Evolutionary conservation across 30 jellyfish, hydroid and myxozoan species (phyloP).

Genomic region (Pseudorhiza aurosa): DNA sequence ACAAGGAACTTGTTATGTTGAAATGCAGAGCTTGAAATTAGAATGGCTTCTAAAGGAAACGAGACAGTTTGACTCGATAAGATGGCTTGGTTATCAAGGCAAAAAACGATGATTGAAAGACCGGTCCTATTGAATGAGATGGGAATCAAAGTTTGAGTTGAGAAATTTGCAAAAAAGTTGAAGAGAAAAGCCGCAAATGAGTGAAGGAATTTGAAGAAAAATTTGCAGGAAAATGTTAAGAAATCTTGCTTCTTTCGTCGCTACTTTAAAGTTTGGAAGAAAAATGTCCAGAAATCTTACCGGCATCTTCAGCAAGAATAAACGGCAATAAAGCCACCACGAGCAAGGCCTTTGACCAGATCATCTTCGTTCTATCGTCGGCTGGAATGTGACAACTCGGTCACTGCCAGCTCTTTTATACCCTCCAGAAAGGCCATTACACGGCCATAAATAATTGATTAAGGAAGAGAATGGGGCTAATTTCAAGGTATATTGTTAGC

Average conservation of each 20-base stretch:
- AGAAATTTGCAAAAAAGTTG: too few species aligned
- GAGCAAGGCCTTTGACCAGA: slow-evolving; percentile 2
- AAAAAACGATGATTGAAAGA: too few species aligned
- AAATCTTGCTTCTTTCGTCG: too few species aligned
- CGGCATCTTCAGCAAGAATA: slow-evolving; percentile 30
- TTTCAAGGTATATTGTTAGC: not conserved
- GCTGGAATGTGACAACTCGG: not conserved
- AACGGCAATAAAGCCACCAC: slow-evolving; percentile 18
- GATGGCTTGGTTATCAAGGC: too few species aligned
- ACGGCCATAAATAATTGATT: not conserved
- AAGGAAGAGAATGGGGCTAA: not conserved
- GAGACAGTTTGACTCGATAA: too few species aligned
- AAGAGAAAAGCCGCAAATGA: not conserved
- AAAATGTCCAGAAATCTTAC: not conserved
- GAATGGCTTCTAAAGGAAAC: too few species aligned
- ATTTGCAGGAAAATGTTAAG: not conserved
- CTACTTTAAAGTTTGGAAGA: too few species aligned
- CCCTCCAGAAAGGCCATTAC: not conserved
- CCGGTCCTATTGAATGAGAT: too few species aligned
- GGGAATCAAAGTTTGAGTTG: too few species aligned
- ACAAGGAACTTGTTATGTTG: too few species aligned
- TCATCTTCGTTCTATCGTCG: not conserved
- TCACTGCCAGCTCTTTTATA: slow-evolving; percentile 5
- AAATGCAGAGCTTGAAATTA: too few species aligned
- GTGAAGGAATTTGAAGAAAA: not conserved